Conservation (phyloP, 2,888 invertebrate species). For the Vandiemenella viatica region DNA sequence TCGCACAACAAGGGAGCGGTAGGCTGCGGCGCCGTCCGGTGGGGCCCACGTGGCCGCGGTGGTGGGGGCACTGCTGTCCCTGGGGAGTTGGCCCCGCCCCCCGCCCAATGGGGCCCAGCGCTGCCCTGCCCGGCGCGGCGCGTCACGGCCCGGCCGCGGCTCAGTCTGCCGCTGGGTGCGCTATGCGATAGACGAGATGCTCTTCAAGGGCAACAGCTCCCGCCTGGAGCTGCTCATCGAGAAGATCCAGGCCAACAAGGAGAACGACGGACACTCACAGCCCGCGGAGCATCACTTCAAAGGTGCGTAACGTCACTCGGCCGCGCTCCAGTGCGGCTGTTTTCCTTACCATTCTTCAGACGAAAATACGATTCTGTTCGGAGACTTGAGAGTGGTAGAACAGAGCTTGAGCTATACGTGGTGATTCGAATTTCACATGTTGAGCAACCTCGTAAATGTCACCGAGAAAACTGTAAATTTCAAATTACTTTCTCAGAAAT, state of each 20-base stretch:
- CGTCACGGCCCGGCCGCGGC: background rate
- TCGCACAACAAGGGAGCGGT: too few species aligned
- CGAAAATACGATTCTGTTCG: too few species aligned
- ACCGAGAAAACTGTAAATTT: too few species aligned
- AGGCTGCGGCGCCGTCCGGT: too few species aligned
- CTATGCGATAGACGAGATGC: conserved; percentile 33
- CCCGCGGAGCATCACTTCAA: conserved; percentile 35
- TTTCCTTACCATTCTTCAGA: too few species aligned
- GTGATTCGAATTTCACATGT: too few species aligned
- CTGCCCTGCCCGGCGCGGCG: background rate
- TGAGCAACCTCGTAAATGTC: too few species aligned
- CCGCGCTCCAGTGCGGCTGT: too few species aligned
- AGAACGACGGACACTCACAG: conserved; percentile 52
- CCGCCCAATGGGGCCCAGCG: conserved; percentile 28
- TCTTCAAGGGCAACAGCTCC: conserved; percentile 77
- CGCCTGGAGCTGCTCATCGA: conserved; percentile 70
- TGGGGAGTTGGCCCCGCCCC: conserved; percentile 25
- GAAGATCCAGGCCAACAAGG: conserved; percentile 74
- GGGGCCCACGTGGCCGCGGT: conserved; percentile 8
- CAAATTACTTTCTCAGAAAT: too few species aligned
- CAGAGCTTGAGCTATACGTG: too few species aligned
- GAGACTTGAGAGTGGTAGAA: too few species aligned
- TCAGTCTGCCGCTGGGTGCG: background rate
- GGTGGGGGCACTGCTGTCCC: conserved; percentile 22
- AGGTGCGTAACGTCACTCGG: too few species aligned